phyloP scores from a whole-genome alignment of 2,113 vertebrate genomes.

The Eubucco bourcierii region DNA sequence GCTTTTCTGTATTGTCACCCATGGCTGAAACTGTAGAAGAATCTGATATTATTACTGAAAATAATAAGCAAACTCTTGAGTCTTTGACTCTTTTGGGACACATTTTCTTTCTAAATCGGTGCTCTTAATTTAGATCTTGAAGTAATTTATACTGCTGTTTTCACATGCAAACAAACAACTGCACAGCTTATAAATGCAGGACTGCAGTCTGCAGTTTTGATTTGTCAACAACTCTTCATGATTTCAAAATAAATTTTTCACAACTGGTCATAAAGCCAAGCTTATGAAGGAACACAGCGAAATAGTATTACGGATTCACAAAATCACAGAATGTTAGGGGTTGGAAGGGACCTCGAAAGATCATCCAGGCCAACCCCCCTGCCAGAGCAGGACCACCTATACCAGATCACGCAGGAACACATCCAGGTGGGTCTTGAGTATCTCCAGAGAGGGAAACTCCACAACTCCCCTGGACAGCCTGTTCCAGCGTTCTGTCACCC shows the following conservation, averaged over 20 bases:
- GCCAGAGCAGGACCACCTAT: no score
- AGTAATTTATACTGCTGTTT: neutral
- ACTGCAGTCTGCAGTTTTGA: neutral
- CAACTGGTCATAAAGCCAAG: neutral
- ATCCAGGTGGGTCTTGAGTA: no score
- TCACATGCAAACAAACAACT: neutral
- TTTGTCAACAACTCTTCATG: neutral
- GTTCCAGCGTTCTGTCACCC: no score
- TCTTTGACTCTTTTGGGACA: neutral
- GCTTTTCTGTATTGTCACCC: neutral
- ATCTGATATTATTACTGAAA: neutral
- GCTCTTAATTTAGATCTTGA: neutral
- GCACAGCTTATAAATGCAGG: neutral
- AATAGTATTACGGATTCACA: neutral
- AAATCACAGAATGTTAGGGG: no score
- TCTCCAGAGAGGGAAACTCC: no score
- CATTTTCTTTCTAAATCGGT: neutral
- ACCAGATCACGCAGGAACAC: no score
- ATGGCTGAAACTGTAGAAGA: neutral
- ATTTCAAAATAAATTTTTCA: neutral
- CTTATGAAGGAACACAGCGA: neutral
- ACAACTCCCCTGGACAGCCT: no score
- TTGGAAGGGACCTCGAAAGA: no score
- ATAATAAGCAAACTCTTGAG: neutral
- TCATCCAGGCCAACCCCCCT: no score